Evolutionary conservation across 2,113 vertebrate genomes (phyloP).

Genomic region (Fregetta grallaria): DNA sequence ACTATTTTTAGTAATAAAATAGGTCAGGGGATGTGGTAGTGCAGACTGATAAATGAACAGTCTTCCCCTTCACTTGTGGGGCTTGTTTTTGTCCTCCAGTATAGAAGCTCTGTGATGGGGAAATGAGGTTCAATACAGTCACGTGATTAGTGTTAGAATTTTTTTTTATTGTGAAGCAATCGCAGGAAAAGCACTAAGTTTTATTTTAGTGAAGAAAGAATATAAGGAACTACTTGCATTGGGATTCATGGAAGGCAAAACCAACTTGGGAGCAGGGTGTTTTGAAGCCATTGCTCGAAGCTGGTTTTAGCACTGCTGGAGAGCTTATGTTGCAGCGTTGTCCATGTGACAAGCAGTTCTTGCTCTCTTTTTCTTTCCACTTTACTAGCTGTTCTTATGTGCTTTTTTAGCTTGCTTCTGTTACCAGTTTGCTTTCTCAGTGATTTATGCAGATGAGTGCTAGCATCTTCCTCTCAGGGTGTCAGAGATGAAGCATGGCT

Average conservation of each 20-base stretch:
- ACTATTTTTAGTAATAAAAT: conserved; percentile 93
- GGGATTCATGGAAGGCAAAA: neutral
- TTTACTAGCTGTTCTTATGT: neutral
- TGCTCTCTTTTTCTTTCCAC: neutral
- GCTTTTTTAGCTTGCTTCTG: neutral
- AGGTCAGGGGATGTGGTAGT: conserved; percentile 83
- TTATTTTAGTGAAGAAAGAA: neutral
- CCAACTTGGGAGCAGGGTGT: neutral
- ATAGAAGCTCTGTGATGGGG: neutral
- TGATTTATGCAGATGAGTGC: neutral
- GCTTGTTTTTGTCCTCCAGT: conserved; percentile 26
- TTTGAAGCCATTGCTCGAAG: neutral
- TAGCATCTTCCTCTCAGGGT: neutral
- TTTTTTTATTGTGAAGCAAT: neutral
- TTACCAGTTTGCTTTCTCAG: neutral
- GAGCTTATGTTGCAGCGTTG: neutral
- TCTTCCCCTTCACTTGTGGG: conserved; percentile 53
- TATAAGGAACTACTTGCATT: neutral
- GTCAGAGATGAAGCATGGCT: neutral
- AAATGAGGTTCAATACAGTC: conserved; percentile 3
- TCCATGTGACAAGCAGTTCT: neutral
- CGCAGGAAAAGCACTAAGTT: neutral
- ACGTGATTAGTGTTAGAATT: neutral
- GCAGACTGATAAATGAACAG: conserved; percentile 64
- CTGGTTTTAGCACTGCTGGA: neutral